These are phyloP conservation scores for Acestrorhynchus altus DNA, from an alignment of 2,797 vertebrate genomes.

Conservation along the genomic window DNA sequence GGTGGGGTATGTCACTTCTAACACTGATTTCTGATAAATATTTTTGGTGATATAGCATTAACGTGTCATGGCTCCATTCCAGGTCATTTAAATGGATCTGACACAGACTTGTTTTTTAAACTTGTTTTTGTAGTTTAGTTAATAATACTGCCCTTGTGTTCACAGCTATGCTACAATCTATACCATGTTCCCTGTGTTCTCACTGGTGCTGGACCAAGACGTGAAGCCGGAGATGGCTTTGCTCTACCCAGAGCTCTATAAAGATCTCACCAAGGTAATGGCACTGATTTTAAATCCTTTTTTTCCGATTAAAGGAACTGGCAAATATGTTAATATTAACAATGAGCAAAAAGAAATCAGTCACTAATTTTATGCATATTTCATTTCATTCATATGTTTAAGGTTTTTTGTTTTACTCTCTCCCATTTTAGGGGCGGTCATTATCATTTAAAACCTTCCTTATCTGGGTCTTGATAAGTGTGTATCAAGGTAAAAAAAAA, in stretches of 20 bases:
- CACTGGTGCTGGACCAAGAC: conserved; percentile 95
- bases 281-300: too few species aligned
- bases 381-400: conserved; percentile 9
- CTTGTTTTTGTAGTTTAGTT: background rate
- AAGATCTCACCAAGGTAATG: conserved; percentile 96
- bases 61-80: too few species aligned
- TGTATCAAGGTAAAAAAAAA: conserved; percentile 91
- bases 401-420: conserved; percentile 60
- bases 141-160: background rate
- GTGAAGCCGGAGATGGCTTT: conserved; percentile 96
- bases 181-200: conserved; percentile 99
- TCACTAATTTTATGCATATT: background rate
- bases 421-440: conserved; percentile 85
- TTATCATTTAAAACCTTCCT: conserved; percentile 98
- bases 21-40: background rate
- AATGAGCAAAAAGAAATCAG: background rate
- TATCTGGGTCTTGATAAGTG: conserved; percentile 95
- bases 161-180: conserved; percentile 96
- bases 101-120: too few species aligned
- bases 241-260: conserved; percentile 97
- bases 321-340: too few species aligned
- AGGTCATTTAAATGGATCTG: too few species aligned
- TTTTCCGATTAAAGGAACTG: too few species aligned
- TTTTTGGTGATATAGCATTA: background rate
- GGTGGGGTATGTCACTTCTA: conserved; percentile 88